Base-by-base conservation (phyloP, 2,888 invertebrate species). In the Epistrophella euchroma region DNA sequence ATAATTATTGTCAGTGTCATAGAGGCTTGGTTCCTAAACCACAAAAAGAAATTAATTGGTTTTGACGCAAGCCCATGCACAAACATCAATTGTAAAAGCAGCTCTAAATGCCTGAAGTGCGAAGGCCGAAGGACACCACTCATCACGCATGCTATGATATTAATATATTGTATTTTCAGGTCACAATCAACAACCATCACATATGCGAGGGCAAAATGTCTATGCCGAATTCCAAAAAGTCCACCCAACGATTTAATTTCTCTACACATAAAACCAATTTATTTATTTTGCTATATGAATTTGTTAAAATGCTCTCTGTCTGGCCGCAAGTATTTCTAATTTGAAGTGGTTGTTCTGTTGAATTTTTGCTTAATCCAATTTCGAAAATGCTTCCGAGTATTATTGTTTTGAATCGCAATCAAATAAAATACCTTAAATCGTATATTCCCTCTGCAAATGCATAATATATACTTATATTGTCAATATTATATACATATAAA, bases 271-370 rank as follows among this genome's bases (percentile, higher is more conserved):
- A 52, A 52, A 70, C 52, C 52, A 68, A 43, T 60, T 73, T 58
- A 52, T 66, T 68, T 52, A 19, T 66, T 62, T 58, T 45, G 13
- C 9, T 64, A 74, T 35, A 74, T 40, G 74, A 70, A 83, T 78
- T 79, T 70, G 70, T 37, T 28, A 74, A 74, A 78, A 78, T 74
- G 43, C 45, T 74, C 45, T 74, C 56, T 84, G 84, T 79, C 74
- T 71, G 70, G 56, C 84, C 84, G 40, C 78, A 84, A 79, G 78
- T 52, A 78, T 84, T 84, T 83, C 55, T 62, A 70, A 83, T 83
- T 83, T 73, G 55, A 70, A 68, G 68, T 47, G 77, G 73, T 77
- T 77, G 37, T 70, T 83, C 73, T 78, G 83, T 43, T 35, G 35
- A 74, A 73, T 71, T 62, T 64, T 74, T 70, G 25, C 19, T 78